These are phyloP conservation scores for Halcyon badia DNA, from an alignment of 2,797 vertebrate species.

Conservation along the genomic window DNA sequence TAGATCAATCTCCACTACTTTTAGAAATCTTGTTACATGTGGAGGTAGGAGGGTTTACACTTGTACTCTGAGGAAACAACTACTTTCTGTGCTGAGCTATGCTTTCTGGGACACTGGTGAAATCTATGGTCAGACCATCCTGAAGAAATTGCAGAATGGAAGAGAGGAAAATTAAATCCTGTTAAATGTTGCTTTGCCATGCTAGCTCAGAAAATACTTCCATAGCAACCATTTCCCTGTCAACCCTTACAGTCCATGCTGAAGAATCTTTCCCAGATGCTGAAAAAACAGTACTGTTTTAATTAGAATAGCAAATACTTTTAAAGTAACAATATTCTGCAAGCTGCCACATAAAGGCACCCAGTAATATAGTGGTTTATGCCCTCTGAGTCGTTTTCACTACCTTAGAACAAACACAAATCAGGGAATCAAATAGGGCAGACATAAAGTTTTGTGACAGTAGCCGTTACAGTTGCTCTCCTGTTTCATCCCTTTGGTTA, in stretches of 20 bases:
- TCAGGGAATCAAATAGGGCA: not conserved
- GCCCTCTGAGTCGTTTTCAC: not conserved
- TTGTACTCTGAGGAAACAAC: not conserved
- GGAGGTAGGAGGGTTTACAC: not conserved
- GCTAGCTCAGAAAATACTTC: constrained; percentile 24
- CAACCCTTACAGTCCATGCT: not conserved
- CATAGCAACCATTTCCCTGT: constrained; percentile 55
- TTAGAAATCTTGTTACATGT: not conserved
- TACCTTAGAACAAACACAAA: not conserved
- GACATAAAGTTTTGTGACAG: not conserved
- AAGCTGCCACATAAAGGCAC: not conserved
- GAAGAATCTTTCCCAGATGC: constrained; percentile 9
- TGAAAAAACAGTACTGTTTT: not conserved
- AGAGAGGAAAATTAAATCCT: constrained; percentile 37
- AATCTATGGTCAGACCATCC: not conserved
- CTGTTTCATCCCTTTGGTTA: not conserved
- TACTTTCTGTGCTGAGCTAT: not conserved
- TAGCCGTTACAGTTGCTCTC: not conserved
- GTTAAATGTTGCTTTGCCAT: not conserved
- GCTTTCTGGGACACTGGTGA: not conserved
- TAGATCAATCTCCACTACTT: not conserved
- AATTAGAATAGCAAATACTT: not conserved
- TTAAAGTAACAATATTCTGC: not conserved
- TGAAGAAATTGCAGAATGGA: not conserved
- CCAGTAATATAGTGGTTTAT: not conserved